Base-by-base conservation (phyloP, 2,888 invertebrate genomes). In the Chesias legatella region DNA sequence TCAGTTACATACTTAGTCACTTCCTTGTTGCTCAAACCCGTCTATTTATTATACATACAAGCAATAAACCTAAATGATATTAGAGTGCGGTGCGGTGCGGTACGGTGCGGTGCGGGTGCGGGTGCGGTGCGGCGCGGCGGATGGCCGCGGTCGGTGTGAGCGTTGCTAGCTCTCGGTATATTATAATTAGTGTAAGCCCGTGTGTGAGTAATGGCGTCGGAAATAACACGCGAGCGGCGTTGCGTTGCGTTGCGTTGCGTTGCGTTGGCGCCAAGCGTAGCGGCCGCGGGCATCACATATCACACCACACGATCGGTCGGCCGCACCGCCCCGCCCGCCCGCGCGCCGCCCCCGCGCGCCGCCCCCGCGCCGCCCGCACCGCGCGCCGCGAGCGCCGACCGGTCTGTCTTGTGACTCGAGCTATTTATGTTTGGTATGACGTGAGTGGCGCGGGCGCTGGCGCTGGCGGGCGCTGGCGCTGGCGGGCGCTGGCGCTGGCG, bases 121-220 rank as follows among this genome's bases (percentile, higher is more conserved):
- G 25, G n/a, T 9, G 11, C 24, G 2, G 10, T 9, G 24, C 26
- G 17, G 26, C 7, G 21, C 31, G 69, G 67, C 73, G 73, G 73
- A 73, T 73, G 72, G 69, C 66, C 65, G 72, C 73, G 72, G 69
- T 65, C 65, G 72, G 40, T 45, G 36, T 45, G 40, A 41, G 45
- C 45, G 40, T 72, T 71, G 72, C 67, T 73, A 71, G 77, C 78
- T 73, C 74, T 70, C 73, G 63, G 73, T 73, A 75, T 84, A 81
- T 85, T 86, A 86, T 83, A 86, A 88, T 88, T 88, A 88, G 85
- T 82, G 63, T 75, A 76, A 74, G 82, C 76, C 65, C 67, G 74
- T 68, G 81, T 68, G 81, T 88, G 86, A 86, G 84, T 84, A 85
- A 86, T 85, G 81, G 79, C 71, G 80, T 86, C 79, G 73, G 83